Conservation (phyloP, 2,888 invertebrate species). For the Tachina grossa region DNA sequence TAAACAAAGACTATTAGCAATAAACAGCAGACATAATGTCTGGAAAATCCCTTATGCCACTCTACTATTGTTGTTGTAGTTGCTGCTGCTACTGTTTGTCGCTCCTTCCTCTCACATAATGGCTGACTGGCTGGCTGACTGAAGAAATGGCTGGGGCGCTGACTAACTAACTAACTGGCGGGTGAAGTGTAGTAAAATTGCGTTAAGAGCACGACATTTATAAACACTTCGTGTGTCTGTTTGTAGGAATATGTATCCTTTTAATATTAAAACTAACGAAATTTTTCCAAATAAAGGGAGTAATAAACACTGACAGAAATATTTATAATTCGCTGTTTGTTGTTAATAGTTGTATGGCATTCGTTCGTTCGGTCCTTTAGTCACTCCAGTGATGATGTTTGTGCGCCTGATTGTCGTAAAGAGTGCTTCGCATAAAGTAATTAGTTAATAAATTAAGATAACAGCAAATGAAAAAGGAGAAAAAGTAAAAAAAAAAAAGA, state of each 20-base stretch:
- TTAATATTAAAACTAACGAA: conserved; percentile 59
- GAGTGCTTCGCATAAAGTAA: conserved; percentile 57
- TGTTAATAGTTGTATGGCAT: conserved; percentile 52
- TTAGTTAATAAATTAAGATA: conserved; percentile 68
- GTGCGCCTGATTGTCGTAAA: conserved; percentile 32
- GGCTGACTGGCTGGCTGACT: background rate
- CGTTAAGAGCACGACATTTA: conserved; percentile 68
- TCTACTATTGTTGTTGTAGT: background rate
- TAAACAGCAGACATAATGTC: conserved; percentile 71
- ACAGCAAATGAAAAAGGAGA: conserved; percentile 36
- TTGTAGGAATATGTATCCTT: conserved; percentile 4
- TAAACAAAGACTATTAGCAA: conserved; percentile 71
- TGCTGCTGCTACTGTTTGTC: background rate
- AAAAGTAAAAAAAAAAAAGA: background rate
- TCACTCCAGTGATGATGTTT: conserved; percentile 6
- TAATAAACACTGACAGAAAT: conserved; percentile 69
- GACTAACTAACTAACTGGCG: conserved; percentile 23
- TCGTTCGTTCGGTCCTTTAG: conserved; percentile 24
- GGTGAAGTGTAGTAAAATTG: conserved; percentile 60
- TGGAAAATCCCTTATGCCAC: conserved; percentile 70
- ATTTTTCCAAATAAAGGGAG: conserved; percentile 61
- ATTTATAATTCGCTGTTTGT: conserved; percentile 63
- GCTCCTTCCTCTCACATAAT: background rate
- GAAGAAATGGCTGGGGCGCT: background rate
- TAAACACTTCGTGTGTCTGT: conserved; percentile 54